These are phyloP conservation scores for Calypte anna DNA, from an alignment of 2,113 vertebrate species.

Conservation along the genomic window DNA sequence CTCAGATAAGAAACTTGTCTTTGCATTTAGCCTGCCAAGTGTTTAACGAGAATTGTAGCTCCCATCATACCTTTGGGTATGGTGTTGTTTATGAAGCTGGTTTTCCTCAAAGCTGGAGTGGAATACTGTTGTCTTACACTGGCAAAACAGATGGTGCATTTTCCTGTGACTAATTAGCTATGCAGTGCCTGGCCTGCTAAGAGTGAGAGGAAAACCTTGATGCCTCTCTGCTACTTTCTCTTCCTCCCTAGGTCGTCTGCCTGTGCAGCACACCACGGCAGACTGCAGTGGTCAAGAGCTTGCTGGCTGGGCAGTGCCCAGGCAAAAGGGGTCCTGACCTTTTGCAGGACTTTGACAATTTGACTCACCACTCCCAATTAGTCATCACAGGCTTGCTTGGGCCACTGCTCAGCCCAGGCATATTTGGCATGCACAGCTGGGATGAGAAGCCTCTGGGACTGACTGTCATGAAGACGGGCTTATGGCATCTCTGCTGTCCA, in stretches of 20 bases:
- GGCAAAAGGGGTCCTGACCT: neutral
- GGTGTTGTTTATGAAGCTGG: accelerated
- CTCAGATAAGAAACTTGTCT: neutral
- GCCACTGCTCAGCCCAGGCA: accelerated
- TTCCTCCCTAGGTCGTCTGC: neutral
- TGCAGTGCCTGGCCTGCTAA: neutral
- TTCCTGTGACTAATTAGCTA: neutral
- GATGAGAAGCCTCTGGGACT: neutral
- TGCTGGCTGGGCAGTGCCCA: too few relatives aligned
- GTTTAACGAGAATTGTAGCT: neutral
- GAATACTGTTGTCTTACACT: neutral
- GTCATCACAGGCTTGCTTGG: neutral
- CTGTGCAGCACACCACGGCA: neutral
- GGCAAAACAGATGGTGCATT: neutral
- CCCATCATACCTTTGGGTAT: neutral
- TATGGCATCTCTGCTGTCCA: accelerated
- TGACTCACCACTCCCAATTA: neutral
- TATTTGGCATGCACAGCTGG: neutral
- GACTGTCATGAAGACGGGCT: neutral
- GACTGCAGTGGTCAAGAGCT: accelerated
- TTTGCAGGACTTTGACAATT: neutral
- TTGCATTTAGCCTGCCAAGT: neutral
- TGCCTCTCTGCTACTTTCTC: neutral
- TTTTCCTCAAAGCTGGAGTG: neutral
- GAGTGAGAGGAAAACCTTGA: neutral